Evolutionary conservation across 2,797 vertebrate genomes (phyloP).

Genomic region (Sebastiscus albofasciatus): DNA sequence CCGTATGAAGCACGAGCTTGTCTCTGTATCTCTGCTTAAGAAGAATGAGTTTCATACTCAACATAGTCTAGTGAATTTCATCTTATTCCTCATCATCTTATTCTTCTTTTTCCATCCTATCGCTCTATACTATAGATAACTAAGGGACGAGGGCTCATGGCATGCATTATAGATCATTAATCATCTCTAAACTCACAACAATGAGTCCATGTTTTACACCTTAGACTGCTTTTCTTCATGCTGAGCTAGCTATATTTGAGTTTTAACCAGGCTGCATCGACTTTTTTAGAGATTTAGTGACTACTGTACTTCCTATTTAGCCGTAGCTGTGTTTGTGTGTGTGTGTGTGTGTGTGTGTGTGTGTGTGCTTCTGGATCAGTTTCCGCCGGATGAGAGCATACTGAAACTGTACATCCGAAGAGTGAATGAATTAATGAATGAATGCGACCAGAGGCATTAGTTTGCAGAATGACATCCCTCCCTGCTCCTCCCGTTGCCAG

Average conservation of each 20-base stretch:
- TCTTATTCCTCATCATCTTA: background rate
- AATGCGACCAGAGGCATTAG: constrained; percentile 88
- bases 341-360: background rate
- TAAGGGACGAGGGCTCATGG: background rate
- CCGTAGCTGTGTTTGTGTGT: background rate
- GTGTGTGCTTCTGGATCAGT: background rate
- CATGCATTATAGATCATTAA: constrained; percentile 2
- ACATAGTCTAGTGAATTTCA: background rate
- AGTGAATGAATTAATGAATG: constrained; percentile 43
- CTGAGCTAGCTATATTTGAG: background rate
- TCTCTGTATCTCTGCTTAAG: background rate
- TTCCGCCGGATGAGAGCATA: background rate
- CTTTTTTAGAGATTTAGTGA: background rate
- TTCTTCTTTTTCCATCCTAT: background rate
- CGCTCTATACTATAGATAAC: background rate
- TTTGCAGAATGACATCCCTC: constrained; percentile 88
- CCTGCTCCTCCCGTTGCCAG: constrained; percentile 66
- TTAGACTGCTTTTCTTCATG: background rate
- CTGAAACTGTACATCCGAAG: constrained; percentile 19
- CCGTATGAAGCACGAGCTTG: constrained; percentile 3
- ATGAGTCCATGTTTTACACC: background rate
- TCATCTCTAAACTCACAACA: constrained; percentile 2
- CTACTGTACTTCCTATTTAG: background rate
- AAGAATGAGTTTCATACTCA: constrained; percentile 6
- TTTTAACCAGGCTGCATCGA: background rate